Evolutionary conservation across 2,113 vertebrate species (phyloP), one percentile per base, ranked within the genome.

Genomic region (Eolophus roseicapilla): DNA sequence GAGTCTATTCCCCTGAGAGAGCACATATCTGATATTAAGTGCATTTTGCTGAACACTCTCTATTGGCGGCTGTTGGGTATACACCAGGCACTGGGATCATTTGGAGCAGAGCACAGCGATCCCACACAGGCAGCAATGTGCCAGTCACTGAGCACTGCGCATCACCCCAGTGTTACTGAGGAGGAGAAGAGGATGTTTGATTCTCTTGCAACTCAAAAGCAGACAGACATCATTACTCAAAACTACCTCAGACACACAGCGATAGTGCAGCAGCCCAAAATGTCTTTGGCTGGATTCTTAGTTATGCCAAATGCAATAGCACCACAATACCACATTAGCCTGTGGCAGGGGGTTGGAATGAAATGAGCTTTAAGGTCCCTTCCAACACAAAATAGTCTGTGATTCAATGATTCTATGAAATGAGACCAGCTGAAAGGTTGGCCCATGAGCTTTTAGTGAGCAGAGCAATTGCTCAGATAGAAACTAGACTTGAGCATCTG

Each of bases 1-100:
- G 86, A 93, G 85, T 3, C 93, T 41, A 50, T 80, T 95, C 90
- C 92, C 79, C 70, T 0, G n/a, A 60, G 92, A 88, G 47, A 86
- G 86, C 8, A 52, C 65, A 52, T 46, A 81, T 81, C 93, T 90
- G 93, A 88, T 90, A 90, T 81, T 73, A 82, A 91, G 88, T 21
- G 86, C 43, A 20, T 62, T 96, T 47, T 96, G 88, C 95, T 86
- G 76, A 77, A 46, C 65, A 24, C 59, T 74, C 74, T 44, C 64
- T 68, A 65, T 65, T 88, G 92, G 59, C 71, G 93, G 80, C 18
- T 28, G 78, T 1, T 47, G 87, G 86, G 86, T 27, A 55, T 16
- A 9, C 3, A 29, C 50, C 39, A 33, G 83, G 85, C 0, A 0
- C 55, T 11, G 83, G 81, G 92, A 92, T 73, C 46, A 9, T 39